These are phyloP conservation scores for Lepus americanus DNA, from an alignment of 2,113 vertebrate species.

Conservation along the genomic window DNA sequence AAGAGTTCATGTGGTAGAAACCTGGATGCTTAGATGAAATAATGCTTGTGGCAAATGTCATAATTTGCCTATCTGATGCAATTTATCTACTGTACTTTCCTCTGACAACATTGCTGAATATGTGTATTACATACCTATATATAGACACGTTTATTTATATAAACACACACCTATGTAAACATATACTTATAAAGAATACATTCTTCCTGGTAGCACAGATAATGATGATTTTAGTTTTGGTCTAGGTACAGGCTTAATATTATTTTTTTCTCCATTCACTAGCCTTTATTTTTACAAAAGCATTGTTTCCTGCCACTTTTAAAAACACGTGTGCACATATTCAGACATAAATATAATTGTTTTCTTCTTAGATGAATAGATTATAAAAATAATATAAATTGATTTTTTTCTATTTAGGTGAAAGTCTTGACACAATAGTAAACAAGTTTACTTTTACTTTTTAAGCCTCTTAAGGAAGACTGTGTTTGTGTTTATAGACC, in stretches of 20 bases:
- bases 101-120: background rate
- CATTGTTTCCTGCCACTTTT: background rate
- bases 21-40: background rate
- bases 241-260: background rate
- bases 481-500: constrained; percentile 7
- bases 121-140: background rate
- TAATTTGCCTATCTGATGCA: background rate
- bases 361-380: background rate
- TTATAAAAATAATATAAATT: constrained; percentile 1
- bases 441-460: constrained; percentile 39
- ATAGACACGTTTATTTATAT: background rate
- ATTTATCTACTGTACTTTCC: background rate
- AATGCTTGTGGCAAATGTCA: background rate
- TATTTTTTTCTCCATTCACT: background rate
- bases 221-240: background rate
- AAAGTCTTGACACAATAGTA: constrained; percentile 7
- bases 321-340: background rate
- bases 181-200: background rate
- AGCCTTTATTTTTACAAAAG: background rate
- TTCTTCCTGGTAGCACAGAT: background rate
- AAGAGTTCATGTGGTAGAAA: background rate
- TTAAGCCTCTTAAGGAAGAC: constrained; percentile 10
- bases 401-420: background rate
- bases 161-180: background rate
- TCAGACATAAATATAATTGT: constrained; percentile 12